Base-by-base conservation (phyloP, 1,140 invertebrate species). In the Drosophila sulfurigaster region DNA sequence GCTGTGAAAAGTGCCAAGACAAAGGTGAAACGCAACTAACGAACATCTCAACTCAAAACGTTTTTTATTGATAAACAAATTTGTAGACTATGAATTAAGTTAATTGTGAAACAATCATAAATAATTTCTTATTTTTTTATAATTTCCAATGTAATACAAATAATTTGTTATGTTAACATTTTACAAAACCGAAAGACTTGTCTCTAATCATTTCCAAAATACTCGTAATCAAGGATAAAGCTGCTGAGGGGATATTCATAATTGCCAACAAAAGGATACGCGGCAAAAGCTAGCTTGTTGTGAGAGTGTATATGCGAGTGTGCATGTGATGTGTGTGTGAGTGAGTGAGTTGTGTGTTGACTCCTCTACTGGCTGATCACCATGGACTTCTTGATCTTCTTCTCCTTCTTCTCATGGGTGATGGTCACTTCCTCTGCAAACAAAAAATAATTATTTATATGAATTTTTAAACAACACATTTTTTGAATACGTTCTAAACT, bases 301-400 rank as follows among this genome's bases (percentile, higher is more conserved):
- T 70, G 58, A 16, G 35, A 64, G 60, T 73, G 75, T 67, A 41
- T 60, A 38, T 49, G 51, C 63, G 68, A 46, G 74, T 63, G 54
- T 71, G 56, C 38, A 69, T 65, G 58, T 78, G 56, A 32, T 45
- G 51, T 63, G 48, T 68, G 46, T 30, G 49, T 46, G 46, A 51
- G 54, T 64, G 5, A 38, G 58, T 52, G 67, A 43, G 79, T 46
- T 54, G 64, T 43, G 45, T 64, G 75, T 54, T 57, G 7, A 38
- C 35, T 38, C 8, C 48, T 79, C 75, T 92, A 92, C 43, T 92
- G 87, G 79, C 91, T 92, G 67, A 92, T 91, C 66, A 92, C 70
- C 91, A 92, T 92, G 48, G 91, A 81, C 85, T 92, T 92, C 87
- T 91, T 92, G 80, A 91, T 85, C 83, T 92, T 92, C 82, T 92